These are phyloP conservation scores for Bombyx mandarina DNA, from an alignment of 1,140 invertebrate species.

Conservation along the genomic window DNA sequence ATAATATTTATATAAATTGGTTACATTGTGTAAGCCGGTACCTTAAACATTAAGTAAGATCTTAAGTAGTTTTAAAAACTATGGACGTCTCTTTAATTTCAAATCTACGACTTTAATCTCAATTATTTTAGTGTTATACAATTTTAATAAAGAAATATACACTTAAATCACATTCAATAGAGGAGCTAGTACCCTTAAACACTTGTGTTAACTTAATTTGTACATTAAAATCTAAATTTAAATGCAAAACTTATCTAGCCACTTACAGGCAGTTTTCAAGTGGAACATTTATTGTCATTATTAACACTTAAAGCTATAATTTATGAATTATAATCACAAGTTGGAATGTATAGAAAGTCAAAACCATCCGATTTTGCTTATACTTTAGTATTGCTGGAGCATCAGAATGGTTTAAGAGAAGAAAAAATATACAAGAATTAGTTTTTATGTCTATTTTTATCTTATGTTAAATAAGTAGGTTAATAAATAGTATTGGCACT, in stretches of 20 bases:
- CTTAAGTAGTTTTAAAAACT: constrained; percentile 18
- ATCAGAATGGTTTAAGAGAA: no score
- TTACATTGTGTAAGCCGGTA: constrained; percentile 8
- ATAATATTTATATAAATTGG: constrained; percentile 19
- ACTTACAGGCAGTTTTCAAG: constrained; percentile 35
- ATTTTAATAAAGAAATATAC: constrained; percentile 19
- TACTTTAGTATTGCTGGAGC: no score
- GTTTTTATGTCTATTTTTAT: no score
- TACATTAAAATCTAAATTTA: constrained; percentile 58
- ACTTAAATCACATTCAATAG: constrained; percentile 51
- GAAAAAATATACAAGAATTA: no score
- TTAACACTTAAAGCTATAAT: constrained; percentile 19
- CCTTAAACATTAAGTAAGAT: constrained; percentile 1
- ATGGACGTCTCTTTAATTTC: constrained; percentile 19
- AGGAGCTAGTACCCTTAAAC: constrained; percentile 33
- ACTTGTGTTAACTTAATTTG: constrained; percentile 58
- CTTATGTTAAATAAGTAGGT: no score
- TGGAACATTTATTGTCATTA: constrained; percentile 46
- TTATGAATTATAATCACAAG: constrained; percentile 32
- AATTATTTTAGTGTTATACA: constrained; percentile 20
- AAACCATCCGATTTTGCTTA: neutral
- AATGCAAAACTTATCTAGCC: constrained; percentile 47
- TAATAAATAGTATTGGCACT: constrained; percentile 6
- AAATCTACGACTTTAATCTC: constrained; percentile 15
- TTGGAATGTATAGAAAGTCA: constrained; percentile 30